Evolutionary conservation across 2,888 invertebrate species (phyloP), one percentile per base, ranked within the genome.

Genomic region (Chaetogeoica ovagalla): DNA sequence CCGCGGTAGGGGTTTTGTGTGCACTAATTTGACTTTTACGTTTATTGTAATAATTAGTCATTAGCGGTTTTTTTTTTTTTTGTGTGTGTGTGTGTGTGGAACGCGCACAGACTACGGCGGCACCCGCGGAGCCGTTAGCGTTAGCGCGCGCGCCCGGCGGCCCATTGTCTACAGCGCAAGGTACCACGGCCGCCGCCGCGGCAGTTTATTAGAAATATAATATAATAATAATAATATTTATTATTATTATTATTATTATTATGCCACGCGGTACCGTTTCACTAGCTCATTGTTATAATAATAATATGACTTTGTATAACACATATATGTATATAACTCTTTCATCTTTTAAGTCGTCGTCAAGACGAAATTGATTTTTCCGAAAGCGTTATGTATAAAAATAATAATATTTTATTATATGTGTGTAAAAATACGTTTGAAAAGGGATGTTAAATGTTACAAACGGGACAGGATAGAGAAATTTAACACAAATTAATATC

Each of bases 1-100:
- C 79, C 79, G 57, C 79, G 63, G 70, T 79, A 63, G 79, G 79
- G 79, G 79, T 57, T 79, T 79, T 63, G 55, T 23, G 63, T 63
- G 79, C 79, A 79, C 79, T 79, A 71, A 79, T 79, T 77, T 65
- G 79, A 79, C 71, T 79, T 71, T 71, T 79, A 30, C 62, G 79
- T 79, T 63, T 63, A 77, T 77, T 77, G 52, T 30, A 30, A 7
- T 63, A 70, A 77, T 77, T 70, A 77, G 77, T 70, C 77, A 62
- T 77, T 70, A 70, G 62, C 55, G 70, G 79, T 71, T 71, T 30
- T 30, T 30, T 30, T 30, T 30, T 30, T 30, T 30, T 30, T 30
- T 30, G n/a, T n/a, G n/a, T n/a, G n/a, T 30, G 1, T 30, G 1
- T 30, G 30, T 57, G 60, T 62, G 62, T 30, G 6, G 30, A 2